Evolutionary conservation across 2,113 vertebrate species (phyloP).

Genomic region (Pygoscelis antarcticus): DNA sequence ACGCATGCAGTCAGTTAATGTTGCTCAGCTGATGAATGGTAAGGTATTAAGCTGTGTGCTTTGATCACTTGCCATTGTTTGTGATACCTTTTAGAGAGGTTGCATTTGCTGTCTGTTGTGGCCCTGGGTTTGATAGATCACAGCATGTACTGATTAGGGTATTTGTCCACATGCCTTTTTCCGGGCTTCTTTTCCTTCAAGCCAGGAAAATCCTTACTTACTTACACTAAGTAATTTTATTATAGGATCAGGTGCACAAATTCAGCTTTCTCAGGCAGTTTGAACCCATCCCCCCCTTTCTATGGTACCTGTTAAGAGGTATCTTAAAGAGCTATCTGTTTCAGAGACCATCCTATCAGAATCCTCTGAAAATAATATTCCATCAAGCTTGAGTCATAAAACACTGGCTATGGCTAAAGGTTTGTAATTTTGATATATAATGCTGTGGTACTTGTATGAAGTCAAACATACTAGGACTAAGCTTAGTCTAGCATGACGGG

Average conservation of each 20-base stretch:
- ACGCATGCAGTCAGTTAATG: background rate
- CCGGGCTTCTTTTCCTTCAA: background rate
- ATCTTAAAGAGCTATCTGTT: background rate
- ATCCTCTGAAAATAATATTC: background rate
- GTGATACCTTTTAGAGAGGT: background rate
- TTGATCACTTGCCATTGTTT: background rate
- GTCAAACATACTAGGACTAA: background rate
- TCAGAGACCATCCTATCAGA: background rate
- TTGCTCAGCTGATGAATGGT: background rate
- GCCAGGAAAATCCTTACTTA: background rate
- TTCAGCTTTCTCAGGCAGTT: background rate
- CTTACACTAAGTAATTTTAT: background rate
- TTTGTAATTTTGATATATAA: background rate
- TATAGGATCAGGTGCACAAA: background rate
- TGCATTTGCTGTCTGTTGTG: background rate
- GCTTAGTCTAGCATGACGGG: background rate
- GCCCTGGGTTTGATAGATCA: background rate
- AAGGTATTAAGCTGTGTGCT: background rate
- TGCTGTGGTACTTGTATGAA: background rate
- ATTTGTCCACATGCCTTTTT: background rate
- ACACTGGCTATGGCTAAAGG: background rate
- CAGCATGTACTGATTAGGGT: background rate
- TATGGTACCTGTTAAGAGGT: background rate
- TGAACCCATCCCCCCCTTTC: background rate
- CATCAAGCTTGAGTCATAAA: background rate